Evolutionary conservation across 2,113 vertebrate genomes (phyloP).

Genomic region (Micromys minutus): DNA sequence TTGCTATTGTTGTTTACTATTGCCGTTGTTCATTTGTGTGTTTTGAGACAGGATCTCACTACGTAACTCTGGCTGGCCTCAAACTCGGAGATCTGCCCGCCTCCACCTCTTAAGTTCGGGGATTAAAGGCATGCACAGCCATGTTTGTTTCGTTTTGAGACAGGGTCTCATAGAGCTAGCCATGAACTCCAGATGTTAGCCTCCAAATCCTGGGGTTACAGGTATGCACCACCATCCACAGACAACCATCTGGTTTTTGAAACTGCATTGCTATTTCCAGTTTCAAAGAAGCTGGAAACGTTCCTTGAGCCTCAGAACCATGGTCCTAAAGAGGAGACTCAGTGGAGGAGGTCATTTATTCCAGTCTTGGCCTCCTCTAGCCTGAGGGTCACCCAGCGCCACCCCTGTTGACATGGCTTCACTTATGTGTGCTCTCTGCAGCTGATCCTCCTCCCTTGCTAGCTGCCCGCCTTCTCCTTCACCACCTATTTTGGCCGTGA

Average conservation of each 20-base stretch:
- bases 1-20: no score
- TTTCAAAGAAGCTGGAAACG: background rate
- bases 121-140: background rate
- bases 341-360: accelerated
- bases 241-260: background rate
- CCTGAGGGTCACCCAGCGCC: background rate
- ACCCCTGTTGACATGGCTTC: background rate
- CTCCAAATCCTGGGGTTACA: background rate
- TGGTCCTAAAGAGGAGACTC: background rate
- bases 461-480: background rate
- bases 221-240: no score
- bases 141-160: background rate
- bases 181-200: background rate
- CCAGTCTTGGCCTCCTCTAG: background rate
- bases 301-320: background rate
- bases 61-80: background rate
- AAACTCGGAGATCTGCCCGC: background rate
- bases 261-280: background rate
- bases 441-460: background rate
- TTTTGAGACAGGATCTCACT: background rate
- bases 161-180: background rate
- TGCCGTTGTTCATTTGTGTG: background rate
- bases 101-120: background rate
- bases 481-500: background rate
- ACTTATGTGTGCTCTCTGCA: background rate